Percentiles rank a stretch among this genome's conserved stretches.
These are phyloP conservation scores for Pachydiplax longipennis DNA, from an alignment of 2,888 invertebrate genomes.

Conservation along the genomic window DNA sequence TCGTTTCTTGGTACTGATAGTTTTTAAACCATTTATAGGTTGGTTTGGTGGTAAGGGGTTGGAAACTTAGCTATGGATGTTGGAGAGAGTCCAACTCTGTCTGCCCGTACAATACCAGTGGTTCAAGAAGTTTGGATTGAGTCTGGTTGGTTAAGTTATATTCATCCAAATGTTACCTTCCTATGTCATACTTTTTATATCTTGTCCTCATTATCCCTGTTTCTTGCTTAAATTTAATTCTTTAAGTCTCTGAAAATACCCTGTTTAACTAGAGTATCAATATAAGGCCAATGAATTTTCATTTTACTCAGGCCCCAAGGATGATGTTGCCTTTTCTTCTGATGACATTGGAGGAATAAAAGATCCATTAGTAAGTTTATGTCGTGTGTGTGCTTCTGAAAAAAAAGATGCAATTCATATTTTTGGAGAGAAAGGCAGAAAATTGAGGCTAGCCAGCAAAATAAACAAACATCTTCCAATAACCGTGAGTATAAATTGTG, in stretches of 20 bases:
- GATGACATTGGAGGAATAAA: background rate
- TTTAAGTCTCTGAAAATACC: too few species aligned
- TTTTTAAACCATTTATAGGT: background rate
- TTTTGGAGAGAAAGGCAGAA: slow-evolving; percentile 1
- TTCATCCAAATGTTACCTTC: background rate
- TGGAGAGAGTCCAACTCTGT: background rate
- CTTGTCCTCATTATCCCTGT: too few species aligned
- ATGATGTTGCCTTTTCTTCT: background rate
- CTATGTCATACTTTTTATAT: background rate
- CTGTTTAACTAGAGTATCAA: background rate
- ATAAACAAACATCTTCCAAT: slow-evolving; percentile 17
- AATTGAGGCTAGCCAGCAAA: background rate
- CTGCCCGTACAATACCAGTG: background rate
- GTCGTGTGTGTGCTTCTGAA: slow-evolving; percentile 1
- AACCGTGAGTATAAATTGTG: background rate
- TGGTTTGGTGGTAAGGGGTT: background rate
- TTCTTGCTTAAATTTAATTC: too few species aligned
- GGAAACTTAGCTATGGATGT: background rate
- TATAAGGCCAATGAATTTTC: background rate
- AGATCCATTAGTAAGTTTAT: background rate
- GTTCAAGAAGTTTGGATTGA: slow-evolving; percentile 15
- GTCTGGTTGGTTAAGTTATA: background rate
- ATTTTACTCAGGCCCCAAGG: background rate
- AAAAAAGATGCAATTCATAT: background rate
- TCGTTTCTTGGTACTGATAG: background rate